Base-by-base conservation (phyloP, 2,888 invertebrate genomes). In the Erebia palarica region DNA sequence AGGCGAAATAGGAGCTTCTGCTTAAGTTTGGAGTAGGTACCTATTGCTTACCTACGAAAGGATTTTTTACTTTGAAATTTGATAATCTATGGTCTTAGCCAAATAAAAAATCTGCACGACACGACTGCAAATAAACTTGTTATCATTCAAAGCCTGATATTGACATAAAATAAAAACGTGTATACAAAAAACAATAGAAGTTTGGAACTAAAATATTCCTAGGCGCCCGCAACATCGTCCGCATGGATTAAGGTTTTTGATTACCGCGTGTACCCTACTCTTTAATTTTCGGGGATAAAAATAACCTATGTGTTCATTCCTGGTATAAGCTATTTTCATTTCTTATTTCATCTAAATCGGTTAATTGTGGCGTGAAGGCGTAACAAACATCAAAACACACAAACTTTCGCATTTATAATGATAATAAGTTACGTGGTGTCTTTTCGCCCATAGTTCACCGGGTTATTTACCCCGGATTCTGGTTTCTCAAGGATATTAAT, bases 401-500 rank as follows among this genome's bases (percentile, higher is more conserved):
- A 36, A 36, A 36, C 36, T 36, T 3, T 27, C 27, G 27, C 27
- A 27, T 27, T 27, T 27, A 3, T 27, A 27, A 27, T 27, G 0
- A 27, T 27, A 10, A 9, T 18, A 55, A 55, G 18, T 9, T 60
- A 9, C 16, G 27, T 14, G 27, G 16, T 18, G 55, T 65, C 64
- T 71, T 36, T 65, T 61, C 42, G 55, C 14, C 60, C 72, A 70
- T 74, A 74, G 64, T 60, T 70, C 74, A 70, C 70, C 59, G 44
- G 74, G 73, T 68, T 70, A 68, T 73, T 73, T 65, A 72, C 72
- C 72, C 58, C 68, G 61, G 61, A 72, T 63, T 61, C 74, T 72
- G 65, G 65, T 72, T 70, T 63, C 65, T 73, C 42, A 67, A 69
- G 63, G 55, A 57, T 65, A 68, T 55, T 65, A 65, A 66, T 55